Evolutionary conservation across 2,113 vertebrate species (phyloP).

Genomic region (Rhinoderma darwinii): DNA sequence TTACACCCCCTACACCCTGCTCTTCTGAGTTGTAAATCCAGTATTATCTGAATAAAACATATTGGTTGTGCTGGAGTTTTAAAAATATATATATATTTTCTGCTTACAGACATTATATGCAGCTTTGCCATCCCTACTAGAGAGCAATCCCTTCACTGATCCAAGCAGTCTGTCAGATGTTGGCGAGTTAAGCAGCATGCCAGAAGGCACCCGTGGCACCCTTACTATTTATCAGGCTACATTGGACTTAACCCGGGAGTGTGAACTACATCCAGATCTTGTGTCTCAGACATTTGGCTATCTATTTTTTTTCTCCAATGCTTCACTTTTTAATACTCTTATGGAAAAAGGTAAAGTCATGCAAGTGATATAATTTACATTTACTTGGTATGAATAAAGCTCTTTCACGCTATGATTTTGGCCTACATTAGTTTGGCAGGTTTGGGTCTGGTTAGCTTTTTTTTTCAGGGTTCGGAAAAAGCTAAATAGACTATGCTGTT

Average conservation of each 20-base stretch:
- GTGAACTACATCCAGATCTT: conserved; percentile 85
- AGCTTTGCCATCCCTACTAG: conserved; percentile 86
- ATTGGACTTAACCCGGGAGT: conserved; percentile 81
- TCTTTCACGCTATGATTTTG: no score
- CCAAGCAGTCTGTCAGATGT: conserved; percentile 65
- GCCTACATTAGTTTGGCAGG: no score
- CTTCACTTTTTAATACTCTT: conserved; percentile 90
- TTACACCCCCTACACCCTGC: no score
- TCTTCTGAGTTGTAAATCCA: no score
- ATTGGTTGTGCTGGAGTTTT: neutral
- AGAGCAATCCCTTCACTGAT: conserved; percentile 86
- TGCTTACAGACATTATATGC: conserved; percentile 84
- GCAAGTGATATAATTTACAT: neutral
- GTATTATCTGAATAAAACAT: neutral
- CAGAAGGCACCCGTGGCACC: conserved; percentile 80
- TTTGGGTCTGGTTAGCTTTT: no score
- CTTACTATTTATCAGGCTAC: conserved; percentile 87
- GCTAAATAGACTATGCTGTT: no score
- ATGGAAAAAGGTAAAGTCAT: conserved; percentile 85
- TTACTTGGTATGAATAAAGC: neutral
- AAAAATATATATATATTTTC: conserved; percentile 49
- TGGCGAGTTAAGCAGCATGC: conserved; percentile 78
- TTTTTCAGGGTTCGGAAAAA: no score
- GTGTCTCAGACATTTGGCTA: conserved; percentile 93
- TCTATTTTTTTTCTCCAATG: conserved; percentile 95